Percentiles rank a stretch among this genome's conserved stretches.
Conservation (phyloP, 2,113 vertebrate species). For the Polyodon spathula region DNA sequence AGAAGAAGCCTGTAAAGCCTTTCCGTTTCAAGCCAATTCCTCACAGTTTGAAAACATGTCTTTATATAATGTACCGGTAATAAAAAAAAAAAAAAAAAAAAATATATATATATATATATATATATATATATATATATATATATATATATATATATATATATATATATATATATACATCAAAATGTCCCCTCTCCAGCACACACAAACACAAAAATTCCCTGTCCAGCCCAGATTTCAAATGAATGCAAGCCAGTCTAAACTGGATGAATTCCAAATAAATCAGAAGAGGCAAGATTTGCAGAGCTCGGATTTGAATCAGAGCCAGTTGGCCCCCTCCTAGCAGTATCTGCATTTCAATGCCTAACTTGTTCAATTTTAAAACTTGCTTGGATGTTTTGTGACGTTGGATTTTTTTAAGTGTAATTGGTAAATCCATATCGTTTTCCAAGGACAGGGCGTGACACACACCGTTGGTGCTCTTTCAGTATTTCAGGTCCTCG, state of each 20-base stretch:
- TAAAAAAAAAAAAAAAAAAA: background rate
- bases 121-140: background rate
- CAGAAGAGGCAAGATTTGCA: background rate
- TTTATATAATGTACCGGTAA: background rate
- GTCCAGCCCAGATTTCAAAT: background rate
- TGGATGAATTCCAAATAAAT: slow-evolving; percentile 1
- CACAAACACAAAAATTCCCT: too few relatives aligned
- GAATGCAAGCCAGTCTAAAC: background rate
- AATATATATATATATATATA: background rate
- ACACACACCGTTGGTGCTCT: slow-evolving; percentile 4
- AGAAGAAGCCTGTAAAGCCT: too few relatives aligned
- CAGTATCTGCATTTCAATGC: background rate
- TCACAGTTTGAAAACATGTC: background rate
- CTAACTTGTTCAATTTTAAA: background rate
- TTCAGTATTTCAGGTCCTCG: background rate
- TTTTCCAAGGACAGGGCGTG: slow-evolving; percentile 23
- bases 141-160: slow-evolving; percentile 1
- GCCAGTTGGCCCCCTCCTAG: background rate
- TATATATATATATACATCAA: background rate
- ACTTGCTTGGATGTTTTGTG: background rate
- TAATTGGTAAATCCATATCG: slow-evolving; percentile 39
- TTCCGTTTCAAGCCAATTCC: too few relatives aligned
- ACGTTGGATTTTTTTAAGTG: slow-evolving; percentile 2
- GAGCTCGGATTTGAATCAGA: background rate
- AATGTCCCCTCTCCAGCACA: too few relatives aligned